A percentile compares a stretch with the other conserved stretches of the same genome.
These are phyloP conservation scores for Catonia carolina DNA, from an alignment of 2,888 invertebrate genomes.

Conservation along the genomic window DNA sequence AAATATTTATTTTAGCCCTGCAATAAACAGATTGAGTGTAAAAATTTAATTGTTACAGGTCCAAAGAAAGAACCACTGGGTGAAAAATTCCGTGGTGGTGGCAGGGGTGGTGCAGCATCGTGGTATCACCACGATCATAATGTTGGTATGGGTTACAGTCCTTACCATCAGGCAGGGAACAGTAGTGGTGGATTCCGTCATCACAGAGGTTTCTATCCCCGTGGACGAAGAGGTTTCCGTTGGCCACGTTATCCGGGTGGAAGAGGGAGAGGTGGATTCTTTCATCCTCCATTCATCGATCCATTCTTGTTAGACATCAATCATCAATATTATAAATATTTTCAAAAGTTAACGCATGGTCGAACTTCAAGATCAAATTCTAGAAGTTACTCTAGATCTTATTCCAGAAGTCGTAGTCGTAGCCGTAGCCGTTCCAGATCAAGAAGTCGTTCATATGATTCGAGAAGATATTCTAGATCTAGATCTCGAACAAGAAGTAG, in stretches of 20 bases:
- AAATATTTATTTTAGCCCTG: no score
- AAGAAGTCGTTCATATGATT: conserved; percentile 17
- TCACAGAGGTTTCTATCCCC: conserved; percentile 22
- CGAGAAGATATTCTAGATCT: background rate
- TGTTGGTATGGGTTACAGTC: no score
- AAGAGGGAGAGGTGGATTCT: conserved; percentile 15
- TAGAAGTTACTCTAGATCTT: conserved; percentile 37
- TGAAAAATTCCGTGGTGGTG: no score
- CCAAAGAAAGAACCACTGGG: no score
- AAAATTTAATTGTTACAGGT: no score
- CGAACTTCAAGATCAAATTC: conserved; percentile 39
- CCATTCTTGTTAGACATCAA: conserved; percentile 30
- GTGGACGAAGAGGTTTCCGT: conserved; percentile 32
- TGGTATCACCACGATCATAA: no score
- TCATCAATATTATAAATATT: conserved; percentile 41
- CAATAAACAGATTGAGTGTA: no score
- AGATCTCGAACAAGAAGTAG: conserved; percentile 16
- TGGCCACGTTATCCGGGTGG: conserved; percentile 29
- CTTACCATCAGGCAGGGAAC: no score
- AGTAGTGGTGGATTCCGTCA: background rate
- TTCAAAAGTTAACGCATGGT: conserved; percentile 52
- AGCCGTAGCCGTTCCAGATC: conserved; percentile 33
- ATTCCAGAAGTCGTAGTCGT: conserved; percentile 43
- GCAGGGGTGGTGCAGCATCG: no score
- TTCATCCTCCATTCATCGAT: conserved; percentile 28